A percentile compares a stretch with the other conserved stretches of the same genome.
These are phyloP conservation scores for Spodoptera frugiperda DNA, from an alignment of 1,140 invertebrate species.

Conservation along the genomic window DNA sequence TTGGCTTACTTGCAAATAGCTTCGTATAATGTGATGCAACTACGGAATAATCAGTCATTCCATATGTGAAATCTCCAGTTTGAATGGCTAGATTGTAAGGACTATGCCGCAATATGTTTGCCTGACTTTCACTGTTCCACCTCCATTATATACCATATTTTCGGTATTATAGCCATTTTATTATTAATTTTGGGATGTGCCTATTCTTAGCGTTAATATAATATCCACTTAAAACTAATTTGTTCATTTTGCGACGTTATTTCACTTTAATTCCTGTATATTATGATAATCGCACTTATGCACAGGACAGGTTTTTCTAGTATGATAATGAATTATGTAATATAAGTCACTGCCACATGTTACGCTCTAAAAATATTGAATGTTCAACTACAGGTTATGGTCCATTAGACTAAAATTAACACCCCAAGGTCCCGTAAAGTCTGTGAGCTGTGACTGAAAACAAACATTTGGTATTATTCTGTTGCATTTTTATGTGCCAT, in stretches of 20 bases:
- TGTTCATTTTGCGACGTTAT: no score
- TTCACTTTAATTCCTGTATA: background rate
- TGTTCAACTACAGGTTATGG: constrained; percentile 13
- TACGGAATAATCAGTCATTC: constrained; percentile 70
- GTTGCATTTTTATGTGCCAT: background rate
- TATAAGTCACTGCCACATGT: constrained; percentile 28
- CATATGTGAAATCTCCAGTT: constrained; percentile 68
- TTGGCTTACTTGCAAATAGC: constrained; percentile 42
- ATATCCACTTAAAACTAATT: no score
- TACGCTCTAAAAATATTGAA: constrained; percentile 22
- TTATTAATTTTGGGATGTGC: no score
- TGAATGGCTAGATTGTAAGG: constrained; percentile 68
- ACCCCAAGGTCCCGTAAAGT: constrained; percentile 12
- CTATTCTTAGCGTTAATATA: no score
- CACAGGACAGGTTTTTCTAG: constrained; percentile 3
- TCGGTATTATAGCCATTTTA: background rate
- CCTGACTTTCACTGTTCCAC: constrained; percentile 3
- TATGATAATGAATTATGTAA: background rate
- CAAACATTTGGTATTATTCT: background rate
- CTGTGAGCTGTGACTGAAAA: background rate
- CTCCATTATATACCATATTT: constrained; percentile 1
- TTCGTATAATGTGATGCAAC: constrained; percentile 63
- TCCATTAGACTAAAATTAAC: constrained; percentile 20
- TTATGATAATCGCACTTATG: background rate
- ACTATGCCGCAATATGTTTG: constrained; percentile 63